A percentile compares a stretch with the other conserved stretches of the same genome.
Conservation (phyloP, 2,113 vertebrate genomes). For the Coptodon rendalli region DNA sequence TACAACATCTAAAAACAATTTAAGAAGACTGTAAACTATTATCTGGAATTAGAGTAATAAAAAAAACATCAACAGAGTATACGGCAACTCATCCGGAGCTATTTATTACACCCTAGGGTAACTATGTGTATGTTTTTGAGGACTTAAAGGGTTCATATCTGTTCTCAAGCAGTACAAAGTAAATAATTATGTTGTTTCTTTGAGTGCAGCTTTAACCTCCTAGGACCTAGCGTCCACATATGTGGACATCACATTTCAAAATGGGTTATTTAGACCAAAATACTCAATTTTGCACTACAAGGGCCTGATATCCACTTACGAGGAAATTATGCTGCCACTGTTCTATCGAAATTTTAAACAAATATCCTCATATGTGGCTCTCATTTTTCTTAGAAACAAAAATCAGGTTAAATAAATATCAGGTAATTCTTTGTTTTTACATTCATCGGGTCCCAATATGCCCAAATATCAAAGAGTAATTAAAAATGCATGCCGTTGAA, state of each 20-base stretch:
- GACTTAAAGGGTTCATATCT: background rate
- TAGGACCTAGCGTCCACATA: background rate
- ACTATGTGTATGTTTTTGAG: background rate
- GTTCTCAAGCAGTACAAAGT: background rate
- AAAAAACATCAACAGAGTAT: background rate
- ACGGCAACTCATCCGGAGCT: background rate
- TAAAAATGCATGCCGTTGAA: background rate
- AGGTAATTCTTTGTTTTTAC: background rate
- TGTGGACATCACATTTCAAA: background rate
- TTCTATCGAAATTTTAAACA: background rate
- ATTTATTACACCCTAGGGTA: background rate
- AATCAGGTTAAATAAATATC: background rate
- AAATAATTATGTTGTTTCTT: background rate
- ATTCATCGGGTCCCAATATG: background rate
- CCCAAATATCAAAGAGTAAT: background rate
- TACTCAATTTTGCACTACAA: background rate
- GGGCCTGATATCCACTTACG: background rate
- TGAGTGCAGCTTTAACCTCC: background rate
- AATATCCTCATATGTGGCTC: background rate
- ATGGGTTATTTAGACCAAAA: background rate
- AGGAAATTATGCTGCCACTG: background rate
- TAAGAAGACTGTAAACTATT: background rate
- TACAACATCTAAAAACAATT: background rate
- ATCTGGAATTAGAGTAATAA: background rate
- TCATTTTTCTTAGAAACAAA: background rate